Evolutionary conservation across 2,797 vertebrate species (phyloP).

Genomic region (Pangasius larnaudii): DNA sequence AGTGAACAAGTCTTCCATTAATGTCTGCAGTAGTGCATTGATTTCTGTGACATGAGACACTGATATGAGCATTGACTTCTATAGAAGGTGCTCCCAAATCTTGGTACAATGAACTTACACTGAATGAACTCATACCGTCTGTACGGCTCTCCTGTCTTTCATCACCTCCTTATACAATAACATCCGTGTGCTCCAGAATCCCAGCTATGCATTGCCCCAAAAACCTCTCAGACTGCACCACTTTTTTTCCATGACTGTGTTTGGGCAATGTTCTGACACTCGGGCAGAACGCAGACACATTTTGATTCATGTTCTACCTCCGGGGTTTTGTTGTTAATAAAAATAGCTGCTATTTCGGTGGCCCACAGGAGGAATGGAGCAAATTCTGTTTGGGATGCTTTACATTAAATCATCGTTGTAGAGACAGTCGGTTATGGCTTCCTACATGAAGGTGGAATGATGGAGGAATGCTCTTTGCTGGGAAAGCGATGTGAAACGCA

Average conservation of each 20-base stretch:
- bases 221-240: constrained; percentile 60
- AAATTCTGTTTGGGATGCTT: constrained; percentile 34
- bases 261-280: constrained; percentile 64
- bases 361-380: constrained; percentile 32
- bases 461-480: constrained; percentile 43
- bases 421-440: constrained; percentile 24
- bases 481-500: constrained; percentile 2
- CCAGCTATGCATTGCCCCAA: constrained; percentile 65
- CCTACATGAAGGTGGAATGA: constrained; percentile 28
- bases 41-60: constrained; percentile 12
- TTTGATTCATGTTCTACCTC: constrained; percentile 65
- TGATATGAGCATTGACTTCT: background rate
- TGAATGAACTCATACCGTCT: constrained; percentile 4
- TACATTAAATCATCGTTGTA: constrained; percentile 43
- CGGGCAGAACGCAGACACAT: constrained; percentile 66
- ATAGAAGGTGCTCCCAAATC: background rate
- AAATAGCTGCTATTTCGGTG: constrained; percentile 46
- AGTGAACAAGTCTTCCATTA: background rate
- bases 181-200: constrained; percentile 58
- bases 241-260: constrained; percentile 73
- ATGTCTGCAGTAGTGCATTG: background rate
- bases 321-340: constrained; percentile 46
- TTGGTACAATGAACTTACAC: background rate
- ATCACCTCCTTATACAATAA: constrained; percentile 54
- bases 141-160: constrained; percentile 53